Evolutionary conservation across 2,888 invertebrate genomes (phyloP).

Genomic region (Rhyacophila evoluta): DNA sequence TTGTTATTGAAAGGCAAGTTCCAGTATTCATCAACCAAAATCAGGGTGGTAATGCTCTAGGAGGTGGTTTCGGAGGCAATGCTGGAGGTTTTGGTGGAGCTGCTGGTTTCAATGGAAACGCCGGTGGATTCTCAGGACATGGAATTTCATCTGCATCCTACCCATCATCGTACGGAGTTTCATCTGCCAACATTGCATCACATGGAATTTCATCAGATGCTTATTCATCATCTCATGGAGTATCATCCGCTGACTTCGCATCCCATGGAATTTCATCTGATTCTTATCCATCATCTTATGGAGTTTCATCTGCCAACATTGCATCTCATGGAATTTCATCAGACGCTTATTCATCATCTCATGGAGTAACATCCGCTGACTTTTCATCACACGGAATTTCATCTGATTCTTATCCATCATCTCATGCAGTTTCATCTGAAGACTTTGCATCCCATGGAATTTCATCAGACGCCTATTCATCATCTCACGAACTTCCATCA

Average conservation of each 20-base stretch:
- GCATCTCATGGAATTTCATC: not conserved
- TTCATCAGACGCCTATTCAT: not conserved
- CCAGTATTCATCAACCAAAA: slow-evolving; percentile 57
- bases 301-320: not conserved
- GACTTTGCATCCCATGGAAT: not conserved
- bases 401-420: not conserved
- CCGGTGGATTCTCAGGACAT: not conserved
- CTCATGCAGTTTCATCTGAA: not conserved
- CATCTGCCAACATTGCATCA: not conserved
- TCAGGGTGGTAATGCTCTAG: slow-evolving; percentile 58
- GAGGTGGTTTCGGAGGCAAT: slow-evolving; percentile 51
- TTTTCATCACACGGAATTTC: not conserved
- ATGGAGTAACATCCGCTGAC: not conserved
- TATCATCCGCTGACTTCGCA: not conserved
- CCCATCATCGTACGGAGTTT: not conserved
- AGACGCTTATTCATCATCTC: not conserved
- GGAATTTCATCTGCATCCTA: not conserved
- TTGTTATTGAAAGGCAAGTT: slow-evolving; percentile 64
- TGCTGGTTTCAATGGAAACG: slow-evolving; percentile 26
- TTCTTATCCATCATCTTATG: not conserved
- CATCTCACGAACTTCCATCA: not conserved
- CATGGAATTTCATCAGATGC: not conserved
- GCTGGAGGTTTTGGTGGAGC: slow-evolving; percentile 57
- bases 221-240: not conserved
- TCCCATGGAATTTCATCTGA: not conserved